These are phyloP conservation scores for Pteropus alecto DNA, from an alignment of 2,113 vertebrate species.

Conservation along the genomic window DNA sequence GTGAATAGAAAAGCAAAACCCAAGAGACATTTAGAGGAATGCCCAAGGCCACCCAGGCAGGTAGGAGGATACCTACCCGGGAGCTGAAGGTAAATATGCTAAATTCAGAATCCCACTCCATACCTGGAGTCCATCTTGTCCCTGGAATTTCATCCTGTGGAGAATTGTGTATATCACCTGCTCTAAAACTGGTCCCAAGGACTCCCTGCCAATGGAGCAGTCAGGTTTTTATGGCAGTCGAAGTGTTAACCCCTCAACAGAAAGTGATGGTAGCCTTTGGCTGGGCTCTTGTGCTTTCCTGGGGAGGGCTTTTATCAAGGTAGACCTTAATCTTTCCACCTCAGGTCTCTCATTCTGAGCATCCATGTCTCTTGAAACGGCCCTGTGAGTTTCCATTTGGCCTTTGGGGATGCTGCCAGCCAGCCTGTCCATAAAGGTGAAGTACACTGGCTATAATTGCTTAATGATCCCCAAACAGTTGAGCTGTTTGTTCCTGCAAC, in stretches of 20 bases:
- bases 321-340: neutral
- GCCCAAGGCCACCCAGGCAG: neutral
- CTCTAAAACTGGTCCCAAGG: neutral
- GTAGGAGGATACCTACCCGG: neutral
- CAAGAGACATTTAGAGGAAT: neutral
- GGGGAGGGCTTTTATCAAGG: neutral
- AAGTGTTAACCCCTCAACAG: neutral
- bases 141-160: neutral
- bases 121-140: neutral
- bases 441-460: neutral
- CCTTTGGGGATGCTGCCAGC: neutral
- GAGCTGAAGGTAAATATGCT: neutral
- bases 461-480: neutral
- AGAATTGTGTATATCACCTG: neutral
- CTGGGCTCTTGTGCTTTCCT: neutral
- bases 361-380: neutral
- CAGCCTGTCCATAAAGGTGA: neutral
- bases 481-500: neutral
- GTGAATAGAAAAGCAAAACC: neutral
- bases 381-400: neutral
- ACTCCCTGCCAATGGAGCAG: neutral
- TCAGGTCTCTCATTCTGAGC: neutral
- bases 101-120: neutral
- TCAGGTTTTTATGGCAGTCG: neutral
- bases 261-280: neutral